phyloP scores from a whole-genome alignment of 2,888 invertebrate genomes.

The Euzophera pinguis region DNA sequence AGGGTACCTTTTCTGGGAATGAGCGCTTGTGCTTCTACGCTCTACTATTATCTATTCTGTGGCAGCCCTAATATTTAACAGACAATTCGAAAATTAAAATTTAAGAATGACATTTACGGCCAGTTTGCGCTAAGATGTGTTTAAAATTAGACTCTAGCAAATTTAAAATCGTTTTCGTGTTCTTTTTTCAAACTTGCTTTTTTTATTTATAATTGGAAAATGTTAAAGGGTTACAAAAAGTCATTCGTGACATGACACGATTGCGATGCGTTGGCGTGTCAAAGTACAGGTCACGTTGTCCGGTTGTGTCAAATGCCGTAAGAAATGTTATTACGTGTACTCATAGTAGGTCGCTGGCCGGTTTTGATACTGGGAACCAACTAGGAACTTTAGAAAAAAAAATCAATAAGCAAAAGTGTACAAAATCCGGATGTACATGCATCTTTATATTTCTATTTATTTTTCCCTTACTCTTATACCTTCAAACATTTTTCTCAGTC shows the following conservation, averaged over 20 bases:
- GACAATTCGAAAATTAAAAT: background rate
- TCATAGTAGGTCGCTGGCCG: background rate
- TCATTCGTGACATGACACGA: constrained; percentile 25
- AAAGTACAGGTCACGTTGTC: constrained; percentile 44
- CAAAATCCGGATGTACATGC: no score
- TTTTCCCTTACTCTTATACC: no score
- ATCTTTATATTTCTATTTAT: no score
- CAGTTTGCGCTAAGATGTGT: background rate
- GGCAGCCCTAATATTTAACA: no score
- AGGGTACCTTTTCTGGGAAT: no score
- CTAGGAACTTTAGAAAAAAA: no score
- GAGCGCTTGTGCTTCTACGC: no score
- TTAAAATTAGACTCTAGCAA: background rate
- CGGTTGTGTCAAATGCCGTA: constrained; percentile 18
- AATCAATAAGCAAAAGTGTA: no score
- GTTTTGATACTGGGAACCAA: constrained; percentile 7
- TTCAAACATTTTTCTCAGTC: no score
- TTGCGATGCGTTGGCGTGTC: constrained; percentile 32
- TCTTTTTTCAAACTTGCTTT: background rate
- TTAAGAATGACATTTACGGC: background rate
- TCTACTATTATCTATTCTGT: no score
- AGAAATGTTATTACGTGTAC: background rate
- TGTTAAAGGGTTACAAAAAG: constrained; percentile 26
- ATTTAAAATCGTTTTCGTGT: background rate
- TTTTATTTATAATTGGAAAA: constrained; percentile 19